A percentile compares a stretch with the other conserved stretches of the same genome.
These are phyloP conservation scores for Chinchilla lanigera DNA, from an alignment of 2,113 vertebrate genomes.

Conservation along the genomic window DNA sequence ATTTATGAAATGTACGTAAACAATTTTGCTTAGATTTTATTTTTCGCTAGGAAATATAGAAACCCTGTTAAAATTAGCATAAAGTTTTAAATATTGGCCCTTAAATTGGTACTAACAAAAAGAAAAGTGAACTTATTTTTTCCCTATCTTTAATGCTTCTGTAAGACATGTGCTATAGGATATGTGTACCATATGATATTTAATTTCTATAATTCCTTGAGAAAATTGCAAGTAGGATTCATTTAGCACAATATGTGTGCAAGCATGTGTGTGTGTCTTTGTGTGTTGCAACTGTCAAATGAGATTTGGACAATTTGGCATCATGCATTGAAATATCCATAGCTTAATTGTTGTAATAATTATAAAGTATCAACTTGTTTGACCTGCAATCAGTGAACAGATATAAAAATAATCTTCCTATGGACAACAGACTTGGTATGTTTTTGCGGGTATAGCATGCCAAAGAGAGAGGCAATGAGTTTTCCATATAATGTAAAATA, in stretches of 20 bases:
- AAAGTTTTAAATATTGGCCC: conserved; percentile 1
- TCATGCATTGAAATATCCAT: conserved; percentile 20
- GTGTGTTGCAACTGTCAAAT: neutral
- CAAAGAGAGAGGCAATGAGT: neutral
- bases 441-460: neutral
- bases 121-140: conserved; percentile 3
- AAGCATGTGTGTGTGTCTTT: neutral
- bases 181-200: conserved; percentile 34
- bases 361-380: neutral
- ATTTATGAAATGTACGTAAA: neutral
- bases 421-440: neutral
- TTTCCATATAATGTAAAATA: neutral
- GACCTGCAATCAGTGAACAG: neutral
- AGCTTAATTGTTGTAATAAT: neutral
- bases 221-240: conserved; percentile 25
- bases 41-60: neutral
- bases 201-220: conserved; percentile 23
- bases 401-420: conserved; percentile 24
- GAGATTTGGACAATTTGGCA: neutral
- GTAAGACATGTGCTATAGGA: neutral
- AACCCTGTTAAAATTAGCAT: neutral
- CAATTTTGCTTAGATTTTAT: neutral
- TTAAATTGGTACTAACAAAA: neutral
- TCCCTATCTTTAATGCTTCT: neutral
- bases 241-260: neutral